These are phyloP conservation scores for Mus spretus DNA, from an alignment of 2,797 vertebrate species.

Conservation along the genomic window DNA sequence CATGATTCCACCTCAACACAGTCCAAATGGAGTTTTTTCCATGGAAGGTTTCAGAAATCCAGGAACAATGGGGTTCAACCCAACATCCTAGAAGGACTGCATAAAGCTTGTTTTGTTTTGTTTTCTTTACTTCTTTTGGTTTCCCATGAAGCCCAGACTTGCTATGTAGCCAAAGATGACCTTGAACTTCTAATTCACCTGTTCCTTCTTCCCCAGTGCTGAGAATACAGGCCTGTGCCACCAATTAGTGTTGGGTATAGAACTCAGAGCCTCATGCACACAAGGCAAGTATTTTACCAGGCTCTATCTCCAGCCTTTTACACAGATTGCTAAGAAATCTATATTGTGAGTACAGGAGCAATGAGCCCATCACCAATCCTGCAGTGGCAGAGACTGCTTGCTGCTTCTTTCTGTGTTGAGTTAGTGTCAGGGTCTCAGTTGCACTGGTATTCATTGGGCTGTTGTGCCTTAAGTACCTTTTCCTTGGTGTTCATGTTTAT, in stretches of 20 bases:
- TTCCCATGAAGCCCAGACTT: background rate
- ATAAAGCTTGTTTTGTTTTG: background rate
- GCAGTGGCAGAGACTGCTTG: background rate
- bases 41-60: background rate
- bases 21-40: background rate
- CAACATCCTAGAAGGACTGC: background rate
- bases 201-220: background rate
- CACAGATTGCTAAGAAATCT: background rate
- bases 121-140: background rate
- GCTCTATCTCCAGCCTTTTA: background rate
- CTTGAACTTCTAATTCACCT: background rate
- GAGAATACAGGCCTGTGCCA: background rate
- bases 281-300: background rate
- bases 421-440: background rate
- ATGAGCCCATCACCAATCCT: background rate
- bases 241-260: background rate
- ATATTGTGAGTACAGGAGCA: background rate
- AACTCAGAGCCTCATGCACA: background rate
- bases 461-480: background rate
- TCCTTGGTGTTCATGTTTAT: background rate
- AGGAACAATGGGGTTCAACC: background rate
- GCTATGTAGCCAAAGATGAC: background rate
- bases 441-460: background rate
- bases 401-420: background rate
- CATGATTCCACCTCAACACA: background rate